Conservation (phyloP, 2,888 invertebrate species). For the Mechanitis mazaeus region DNA sequence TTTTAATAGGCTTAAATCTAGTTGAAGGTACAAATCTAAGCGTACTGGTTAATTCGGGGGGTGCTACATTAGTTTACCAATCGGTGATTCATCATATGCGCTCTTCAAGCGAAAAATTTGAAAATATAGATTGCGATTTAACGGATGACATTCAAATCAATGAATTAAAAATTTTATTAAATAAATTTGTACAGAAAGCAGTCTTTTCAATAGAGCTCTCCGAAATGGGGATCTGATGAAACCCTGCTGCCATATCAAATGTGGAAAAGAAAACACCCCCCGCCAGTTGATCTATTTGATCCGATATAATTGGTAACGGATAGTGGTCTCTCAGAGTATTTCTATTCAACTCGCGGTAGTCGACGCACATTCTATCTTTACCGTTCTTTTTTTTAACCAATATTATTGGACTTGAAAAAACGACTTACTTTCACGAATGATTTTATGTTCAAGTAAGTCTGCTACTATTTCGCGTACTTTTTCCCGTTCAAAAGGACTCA, state of each 20-base stretch:
- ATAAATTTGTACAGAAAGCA: slow-evolving; percentile 34
- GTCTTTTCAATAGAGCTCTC: slow-evolving; percentile 34
- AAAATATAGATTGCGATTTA: slow-evolving; percentile 19
- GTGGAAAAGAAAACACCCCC: slow-evolving; percentile 22
- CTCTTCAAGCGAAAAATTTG: not conserved
- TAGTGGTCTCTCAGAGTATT: slow-evolving; percentile 33
- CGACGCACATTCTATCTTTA: slow-evolving; percentile 35
- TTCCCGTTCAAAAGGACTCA: slow-evolving; percentile 8
- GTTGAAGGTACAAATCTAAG: slow-evolving; percentile 12
- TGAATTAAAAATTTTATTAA: slow-evolving; percentile 21
- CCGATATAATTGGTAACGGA: slow-evolving; percentile 31
- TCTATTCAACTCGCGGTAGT: slow-evolving; percentile 31
- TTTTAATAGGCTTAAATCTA: slow-evolving; percentile 21
- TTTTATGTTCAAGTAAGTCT: slow-evolving; percentile 4
- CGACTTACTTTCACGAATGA: slow-evolving; percentile 1
- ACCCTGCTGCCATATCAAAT: slow-evolving; percentile 34
- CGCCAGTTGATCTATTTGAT: slow-evolving; percentile 32
- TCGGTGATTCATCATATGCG: slow-evolving; percentile 7
- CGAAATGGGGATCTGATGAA: slow-evolving; percentile 33
- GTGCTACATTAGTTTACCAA: slow-evolving; percentile 10
- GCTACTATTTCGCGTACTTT: slow-evolving; percentile 2
- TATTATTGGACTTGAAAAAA: slow-evolving; percentile 37
- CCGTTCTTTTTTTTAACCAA: slow-evolving; percentile 37
- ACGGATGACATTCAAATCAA: slow-evolving; percentile 10
- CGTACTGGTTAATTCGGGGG: slow-evolving; percentile 9